Evolutionary conservation across 2,113 vertebrate genomes (phyloP), one percentile per base, ranked within the genome.

Genomic region (Lamprotornis superbus): DNA sequence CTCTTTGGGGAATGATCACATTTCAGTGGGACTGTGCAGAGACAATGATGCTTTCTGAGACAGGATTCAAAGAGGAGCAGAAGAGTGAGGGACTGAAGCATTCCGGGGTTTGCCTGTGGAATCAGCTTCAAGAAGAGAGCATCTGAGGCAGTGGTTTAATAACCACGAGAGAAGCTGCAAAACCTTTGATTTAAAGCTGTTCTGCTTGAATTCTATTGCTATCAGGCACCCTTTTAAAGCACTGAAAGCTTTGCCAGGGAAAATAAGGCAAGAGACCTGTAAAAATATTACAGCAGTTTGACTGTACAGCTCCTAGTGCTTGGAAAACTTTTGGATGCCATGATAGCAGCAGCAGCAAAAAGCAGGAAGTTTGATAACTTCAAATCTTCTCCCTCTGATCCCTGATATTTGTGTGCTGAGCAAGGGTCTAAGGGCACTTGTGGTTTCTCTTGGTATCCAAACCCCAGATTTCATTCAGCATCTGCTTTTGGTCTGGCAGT

Each of bases 391-490:
- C 23, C 20, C 30, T 47, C 57, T 12, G 12, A 63, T 21, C 28
- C 21, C 50, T 60, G 24, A 8, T 60, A 49, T 37, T 42, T 55
- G 13, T 68, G 60, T 47, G 23, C 15, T 59, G 11, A 82, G 30
- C 15, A 71, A 50, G 33, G 27, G 7, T 46, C 28, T 69, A 27
- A 70, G 77, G 59, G 27, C 35, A 12, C 15, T 67, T 4, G 5
- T 44, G 56, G 39, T 35, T 70, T 87, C n/a, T 44, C 0, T 0
- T 37, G 22, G 12, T 59, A 12, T 31, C 47, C 31, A 22, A 78
- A 2, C 16, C 17, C 4, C 27, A 60, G 15, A 39, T 56, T 60
- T 64, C 24, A n/a, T 30, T 37, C 65, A 59, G 20, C 31, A 50
- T 31, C 52, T 57, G 21, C 10, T 67, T 74, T 75, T 78, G 69